Percentiles rank a stretch among this genome's conserved stretches.
These are phyloP conservation scores for Strigamia maritima DNA, from an alignment of 2,888 invertebrate species.

Conservation along the genomic window DNA sequence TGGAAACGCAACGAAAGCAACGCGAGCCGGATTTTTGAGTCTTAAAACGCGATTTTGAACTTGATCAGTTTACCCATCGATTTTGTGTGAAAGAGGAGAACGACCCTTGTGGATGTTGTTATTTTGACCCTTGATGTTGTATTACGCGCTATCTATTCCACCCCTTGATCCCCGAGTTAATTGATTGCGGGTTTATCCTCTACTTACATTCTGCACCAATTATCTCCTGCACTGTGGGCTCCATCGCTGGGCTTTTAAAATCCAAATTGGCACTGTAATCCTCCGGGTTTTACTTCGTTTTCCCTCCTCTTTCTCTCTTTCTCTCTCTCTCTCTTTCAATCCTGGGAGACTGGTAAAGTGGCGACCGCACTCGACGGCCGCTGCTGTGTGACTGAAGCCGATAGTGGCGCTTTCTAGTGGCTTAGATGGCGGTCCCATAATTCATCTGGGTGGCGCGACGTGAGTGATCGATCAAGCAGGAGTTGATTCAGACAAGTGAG, in stretches of 20 bases:
- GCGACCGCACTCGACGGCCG: constrained; percentile 29
- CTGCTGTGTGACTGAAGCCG: constrained; percentile 2
- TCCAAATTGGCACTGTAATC: constrained; percentile 31
- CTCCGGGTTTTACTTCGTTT: not conserved
- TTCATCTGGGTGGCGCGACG: constrained; percentile 1
- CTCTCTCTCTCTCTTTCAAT: not conserved
- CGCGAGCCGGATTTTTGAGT: not conserved
- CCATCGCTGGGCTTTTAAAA: not conserved
- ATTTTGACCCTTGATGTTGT: not conserved
- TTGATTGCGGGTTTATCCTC: not conserved
- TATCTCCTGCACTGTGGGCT: not conserved
- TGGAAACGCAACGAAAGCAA: not conserved
- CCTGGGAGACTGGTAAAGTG: not conserved
- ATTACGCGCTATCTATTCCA: not conserved
- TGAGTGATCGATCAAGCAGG: not conserved
- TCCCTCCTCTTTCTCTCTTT: not conserved
- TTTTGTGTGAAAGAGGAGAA: not conserved
- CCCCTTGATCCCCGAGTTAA: constrained; percentile 18
- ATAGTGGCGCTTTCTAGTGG: constrained; percentile 17
- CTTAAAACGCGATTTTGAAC: not conserved
- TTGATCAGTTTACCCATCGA: not conserved
- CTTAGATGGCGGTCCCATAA: not conserved
- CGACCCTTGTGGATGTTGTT: not conserved
- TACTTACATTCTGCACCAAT: not conserved
- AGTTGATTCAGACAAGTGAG: constrained; percentile 15